Base-by-base conservation (phyloP, 1,140 invertebrate species). In the Helicoverpa armigera region DNA sequence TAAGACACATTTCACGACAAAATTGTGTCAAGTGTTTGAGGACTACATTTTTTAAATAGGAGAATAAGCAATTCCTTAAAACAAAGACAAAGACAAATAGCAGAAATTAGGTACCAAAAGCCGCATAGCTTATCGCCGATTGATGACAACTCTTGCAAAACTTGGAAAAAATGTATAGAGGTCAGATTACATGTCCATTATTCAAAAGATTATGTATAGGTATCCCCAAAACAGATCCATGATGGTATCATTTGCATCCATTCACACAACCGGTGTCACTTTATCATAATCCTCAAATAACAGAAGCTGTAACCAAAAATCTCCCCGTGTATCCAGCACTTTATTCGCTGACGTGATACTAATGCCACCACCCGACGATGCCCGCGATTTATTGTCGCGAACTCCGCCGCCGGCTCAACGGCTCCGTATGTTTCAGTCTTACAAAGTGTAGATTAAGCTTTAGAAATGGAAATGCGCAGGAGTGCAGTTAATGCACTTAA, bases 381-480 rank as follows among this genome's bases (percentile, higher is more conserved):
- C 60, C 50, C 3, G 58, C 56, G 74, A 76, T 76, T 76, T 65
- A 76, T 76, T 76, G 74, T 76, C 58, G 43, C 18, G 58, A 69
- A 69, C 60, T 31, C 48, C 60, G 74, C 74, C 60, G 65, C 23
- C 43, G 65, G 54, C 74, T 76, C 74, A 65, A 16, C 74, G 74
- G 48, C 58, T 50, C 58, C 73, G 73, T 75, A 75, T 63, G 23
- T 53, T 65, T 76, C 74, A 76, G 74, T 76, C 60, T 69, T 69
- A 69, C 65, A 60, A 56, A 75, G 74, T 65, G 74, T 76, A 76
- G 74, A 76, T 76, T 76, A 76, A 76, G 74, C 74, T 76, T 76
- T 76, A 76, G 74, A 76, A 76, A 61, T 75, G 73, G 73, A 75
- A 76, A 76, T 76, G 58, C 31, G 60, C 31, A 29, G 16, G 58